Conservation (phyloP, 2,113 vertebrate species). For the Empidonax traillii region DNA sequence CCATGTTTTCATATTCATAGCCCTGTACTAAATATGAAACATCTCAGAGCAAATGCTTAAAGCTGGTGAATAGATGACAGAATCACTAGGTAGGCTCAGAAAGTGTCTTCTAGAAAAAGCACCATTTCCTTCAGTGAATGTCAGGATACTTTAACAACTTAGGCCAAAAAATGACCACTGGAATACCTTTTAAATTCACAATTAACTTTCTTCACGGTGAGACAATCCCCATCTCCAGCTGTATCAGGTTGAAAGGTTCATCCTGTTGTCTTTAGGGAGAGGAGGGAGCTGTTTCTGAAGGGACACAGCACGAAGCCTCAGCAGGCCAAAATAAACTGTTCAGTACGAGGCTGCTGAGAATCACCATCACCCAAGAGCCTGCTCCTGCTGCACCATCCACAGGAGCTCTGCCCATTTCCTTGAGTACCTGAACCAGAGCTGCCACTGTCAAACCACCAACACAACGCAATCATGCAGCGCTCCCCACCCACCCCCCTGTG, state of each 20-base stretch:
- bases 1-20: not conserved
- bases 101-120: not conserved
- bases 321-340: accelerated
- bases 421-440: not conserved
- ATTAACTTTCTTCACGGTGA: not conserved
- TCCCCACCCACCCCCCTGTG: not conserved
- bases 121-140: not conserved
- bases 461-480: accelerated
- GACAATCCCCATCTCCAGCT: not conserved
- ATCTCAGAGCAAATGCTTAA: not conserved
- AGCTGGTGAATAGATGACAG: not conserved
- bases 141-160: not conserved
- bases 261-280: not conserved
- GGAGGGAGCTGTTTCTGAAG: not conserved
- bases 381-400: not conserved
- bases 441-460: not conserved
- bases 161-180: not conserved
- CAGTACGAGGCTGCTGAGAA: not conserved
- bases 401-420: not conserved
- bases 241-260: accelerated
- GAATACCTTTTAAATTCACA: not conserved
- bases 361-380: not conserved
- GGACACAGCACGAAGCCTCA: not conserved
- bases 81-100: not conserved
- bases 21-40: not conserved